Evolutionary conservation across 2,888 invertebrate genomes (phyloP).

Genomic region (Achlya flavicornis): DNA sequence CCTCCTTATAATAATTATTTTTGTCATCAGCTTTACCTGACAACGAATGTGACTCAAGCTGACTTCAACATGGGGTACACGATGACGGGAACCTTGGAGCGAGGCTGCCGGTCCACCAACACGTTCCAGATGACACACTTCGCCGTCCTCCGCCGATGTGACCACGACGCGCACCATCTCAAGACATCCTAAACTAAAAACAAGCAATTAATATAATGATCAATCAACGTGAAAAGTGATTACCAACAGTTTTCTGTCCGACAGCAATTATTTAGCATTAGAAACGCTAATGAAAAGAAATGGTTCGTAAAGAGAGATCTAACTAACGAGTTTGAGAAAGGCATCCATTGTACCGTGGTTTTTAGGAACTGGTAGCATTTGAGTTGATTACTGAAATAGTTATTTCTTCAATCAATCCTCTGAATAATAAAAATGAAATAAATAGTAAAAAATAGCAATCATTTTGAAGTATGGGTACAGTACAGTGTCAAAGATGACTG

Average conservation of each 20-base stretch:
- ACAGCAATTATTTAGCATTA: conserved; percentile 7
- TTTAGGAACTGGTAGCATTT: background rate
- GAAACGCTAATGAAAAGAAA: conserved; percentile 3
- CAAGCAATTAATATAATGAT: background rate
- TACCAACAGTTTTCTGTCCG: conserved; percentile 9
- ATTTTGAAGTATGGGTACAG: background rate
- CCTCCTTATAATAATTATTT: conserved; percentile 12
- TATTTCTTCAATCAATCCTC: too few species aligned
- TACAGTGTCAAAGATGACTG: background rate
- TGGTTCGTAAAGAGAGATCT: background rate
- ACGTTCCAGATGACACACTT: conserved; percentile 94
- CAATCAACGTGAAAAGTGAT: background rate
- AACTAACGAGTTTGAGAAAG: background rate
- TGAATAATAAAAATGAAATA: too few species aligned
- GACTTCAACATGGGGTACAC: conserved; percentile 96
- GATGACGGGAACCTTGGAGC: conserved; percentile 93
- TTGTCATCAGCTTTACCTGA: conserved; percentile 87
- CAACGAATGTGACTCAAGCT: conserved; percentile 92
- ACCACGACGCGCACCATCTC: conserved; percentile 85
- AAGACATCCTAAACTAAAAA: conserved; percentile 58
- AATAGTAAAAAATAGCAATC: background rate
- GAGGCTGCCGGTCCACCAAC: conserved; percentile 90
- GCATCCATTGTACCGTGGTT: background rate
- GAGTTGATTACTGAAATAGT: background rate
- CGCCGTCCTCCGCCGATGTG: conserved; percentile 92